Evolutionary conservation across 2,888 invertebrate genomes (phyloP).

Genomic region (Muschampia plurimacula): DNA sequence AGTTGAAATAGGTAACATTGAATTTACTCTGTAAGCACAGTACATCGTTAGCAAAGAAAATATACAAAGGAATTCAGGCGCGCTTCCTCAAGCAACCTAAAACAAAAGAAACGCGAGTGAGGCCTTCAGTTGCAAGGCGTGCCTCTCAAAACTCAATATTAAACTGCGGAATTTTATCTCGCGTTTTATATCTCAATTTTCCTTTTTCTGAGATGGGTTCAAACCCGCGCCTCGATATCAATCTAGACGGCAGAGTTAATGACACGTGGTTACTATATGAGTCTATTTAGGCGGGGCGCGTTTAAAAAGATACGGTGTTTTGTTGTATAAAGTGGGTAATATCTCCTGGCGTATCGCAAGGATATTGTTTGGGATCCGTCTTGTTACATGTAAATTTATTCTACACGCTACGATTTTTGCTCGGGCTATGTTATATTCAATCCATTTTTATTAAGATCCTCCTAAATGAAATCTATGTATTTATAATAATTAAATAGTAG

Average conservation of each 20-base stretch:
- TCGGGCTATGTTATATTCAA: not conserved
- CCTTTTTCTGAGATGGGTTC: constrained; percentile 58
- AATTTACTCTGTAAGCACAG: not conserved
- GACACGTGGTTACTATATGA: constrained; percentile 51
- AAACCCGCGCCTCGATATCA: constrained; percentile 59
- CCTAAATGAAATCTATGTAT: not conserved
- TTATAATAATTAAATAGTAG: too few relatives aligned
- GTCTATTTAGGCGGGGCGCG: constrained; percentile 43
- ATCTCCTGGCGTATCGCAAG: constrained; percentile 27
- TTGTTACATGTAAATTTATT: constrained; percentile 15
- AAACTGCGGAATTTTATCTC: constrained; percentile 30
- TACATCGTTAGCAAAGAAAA: constrained; percentile 2
- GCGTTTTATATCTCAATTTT: constrained; percentile 74
- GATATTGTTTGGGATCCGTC: constrained; percentile 3
- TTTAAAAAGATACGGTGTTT: constrained; percentile 37
- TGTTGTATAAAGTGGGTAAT: constrained; percentile 42
- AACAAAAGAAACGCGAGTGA: not conserved
- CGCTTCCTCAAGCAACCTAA: not conserved
- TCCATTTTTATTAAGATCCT: not conserved
- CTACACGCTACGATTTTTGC: not conserved
- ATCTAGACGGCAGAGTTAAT: constrained; percentile 57
- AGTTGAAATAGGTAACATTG: not conserved
- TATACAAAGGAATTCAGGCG: not conserved
- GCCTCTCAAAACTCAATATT: constrained; percentile 8
- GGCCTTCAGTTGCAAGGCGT: not conserved